A percentile compares a stretch with the other conserved stretches of the same genome.
phyloP scores from a whole-genome alignment of 2,888 invertebrate genomes.

The Neoaliturus tenellus region DNA sequence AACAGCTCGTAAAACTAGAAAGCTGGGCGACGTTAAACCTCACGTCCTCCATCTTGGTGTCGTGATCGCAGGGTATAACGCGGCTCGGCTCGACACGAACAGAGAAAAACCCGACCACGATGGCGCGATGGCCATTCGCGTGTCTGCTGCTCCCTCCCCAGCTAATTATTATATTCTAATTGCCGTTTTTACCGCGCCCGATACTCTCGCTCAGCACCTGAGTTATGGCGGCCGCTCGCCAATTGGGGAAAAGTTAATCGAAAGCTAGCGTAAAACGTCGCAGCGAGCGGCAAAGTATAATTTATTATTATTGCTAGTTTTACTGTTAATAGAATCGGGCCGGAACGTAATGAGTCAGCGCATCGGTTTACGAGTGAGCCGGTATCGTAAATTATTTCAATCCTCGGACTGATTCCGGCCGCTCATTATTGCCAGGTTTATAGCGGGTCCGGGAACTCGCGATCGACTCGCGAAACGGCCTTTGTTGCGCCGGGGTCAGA shows the following conservation, averaged over 20 bases:
- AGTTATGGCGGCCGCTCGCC: slow-evolving; percentile 50
- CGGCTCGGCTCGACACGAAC: slow-evolving; percentile 17
- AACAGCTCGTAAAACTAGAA: background rate
- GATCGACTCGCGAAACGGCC: background rate
- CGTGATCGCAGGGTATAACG: slow-evolving; percentile 29
- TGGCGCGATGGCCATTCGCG: background rate
- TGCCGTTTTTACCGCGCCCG: slow-evolving; percentile 49
- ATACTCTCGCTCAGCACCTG: slow-evolving; percentile 36
- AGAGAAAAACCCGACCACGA: slow-evolving; percentile 20
- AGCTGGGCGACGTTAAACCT: slow-evolving; percentile 9
- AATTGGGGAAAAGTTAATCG: slow-evolving; percentile 56
- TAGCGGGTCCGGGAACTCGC: background rate
- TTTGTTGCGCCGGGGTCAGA: background rate
- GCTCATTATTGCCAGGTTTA: slow-evolving; percentile 29
- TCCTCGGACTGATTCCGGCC: slow-evolving; percentile 26
- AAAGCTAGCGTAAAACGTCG: slow-evolving; percentile 54
- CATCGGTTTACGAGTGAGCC: slow-evolving; percentile 26
- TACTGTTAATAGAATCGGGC: slow-evolving; percentile 54
- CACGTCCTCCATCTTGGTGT: slow-evolving; percentile 32
- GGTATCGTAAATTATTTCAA: slow-evolving; percentile 48
- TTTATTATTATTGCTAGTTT: slow-evolving; percentile 52
- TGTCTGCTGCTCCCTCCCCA: background rate
- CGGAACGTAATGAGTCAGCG: slow-evolving; percentile 42
- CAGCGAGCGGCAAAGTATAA: slow-evolving; percentile 44
- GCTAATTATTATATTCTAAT: slow-evolving; percentile 54